Percentiles rank a stretch among this genome's conserved stretches.
Conservation (phyloP, 2,113 vertebrate species). For the Asarcornis scutulata region DNA sequence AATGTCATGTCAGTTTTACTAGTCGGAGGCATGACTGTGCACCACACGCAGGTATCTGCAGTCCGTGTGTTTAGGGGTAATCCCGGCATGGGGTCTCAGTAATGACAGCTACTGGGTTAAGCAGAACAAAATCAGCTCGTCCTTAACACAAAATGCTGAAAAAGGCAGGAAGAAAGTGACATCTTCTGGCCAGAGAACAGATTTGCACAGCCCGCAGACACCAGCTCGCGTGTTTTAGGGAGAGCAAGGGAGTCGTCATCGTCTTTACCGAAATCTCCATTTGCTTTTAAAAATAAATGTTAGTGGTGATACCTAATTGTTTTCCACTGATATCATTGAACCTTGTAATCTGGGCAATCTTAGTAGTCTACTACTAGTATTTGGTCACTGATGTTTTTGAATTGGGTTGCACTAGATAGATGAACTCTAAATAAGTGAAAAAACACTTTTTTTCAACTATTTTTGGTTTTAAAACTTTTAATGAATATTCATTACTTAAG, state of each 20-base stretch:
- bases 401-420: neutral
- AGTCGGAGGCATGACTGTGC: accelerated
- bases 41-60: too few relatives aligned
- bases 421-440: neutral
- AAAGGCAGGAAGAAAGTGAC: constrained; percentile 21
- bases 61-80: too few relatives aligned
- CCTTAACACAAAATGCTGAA: neutral
- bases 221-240: accelerated
- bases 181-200: neutral
- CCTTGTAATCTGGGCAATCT: neutral
- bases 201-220: neutral
- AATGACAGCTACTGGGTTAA: neutral
- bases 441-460: neutral
- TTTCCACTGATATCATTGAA: neutral
- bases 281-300: neutral
- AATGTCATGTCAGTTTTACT: accelerated
- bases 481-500: neutral
- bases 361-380: neutral
- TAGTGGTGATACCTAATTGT: neutral
- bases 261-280: neutral
- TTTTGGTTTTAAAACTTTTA: neutral
- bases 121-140: accelerated
- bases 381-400: neutral
- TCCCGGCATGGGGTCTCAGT: neutral
- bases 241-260: accelerated